Evolutionary conservation across 2,888 invertebrate genomes (phyloP), one percentile per base, ranked within the genome.

Genomic region (Drosophila yooni): DNA sequence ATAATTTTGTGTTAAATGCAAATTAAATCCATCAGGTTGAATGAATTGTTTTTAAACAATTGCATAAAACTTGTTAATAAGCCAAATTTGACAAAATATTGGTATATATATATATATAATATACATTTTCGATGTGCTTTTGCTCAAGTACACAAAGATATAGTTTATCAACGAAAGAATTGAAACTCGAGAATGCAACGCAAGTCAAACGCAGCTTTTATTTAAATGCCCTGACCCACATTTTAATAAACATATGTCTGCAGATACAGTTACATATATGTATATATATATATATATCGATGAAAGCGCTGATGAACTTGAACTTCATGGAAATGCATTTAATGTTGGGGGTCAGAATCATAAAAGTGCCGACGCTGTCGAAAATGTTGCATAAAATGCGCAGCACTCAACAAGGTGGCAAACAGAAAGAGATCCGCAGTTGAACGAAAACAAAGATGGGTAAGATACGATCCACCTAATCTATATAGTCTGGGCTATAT

Each of bases 371-470:
- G 31, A 79, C 70, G 70, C 48, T 58, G 53, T 27, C 36, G 36
- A 64, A 69, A 69, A 59, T 48, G 29, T 29, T 29, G 63, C 79
- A 79, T 79, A 79, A 71, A 79, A 82, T 48, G 75, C 59, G 11
- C 21, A 29, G 46, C 15, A 53, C 3, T 25, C 11, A 0, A 36
- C 1, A 43, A n/a, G 38, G 18, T 25, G 50, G 2, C 34, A 21
- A 56, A 50, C 79, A 79, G 74, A 82, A 62, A 82, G 67, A 78
- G 53, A 27, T 57, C n/a, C 29, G 8, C 27, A 36, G 33, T n/a
- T 56, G 13, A 59, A 0, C 46, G 10, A 54, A 43, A 18, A 53
- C 43, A 65, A 43, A 67, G 31, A 79, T 79, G 79, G 65, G 79
- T 79, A 54, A 79, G 27, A 7, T 27, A 25, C 15, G 13, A n/a